Evolutionary conservation across 2,797 vertebrate genomes (phyloP).

Genomic region (Danio aesculapii): DNA sequence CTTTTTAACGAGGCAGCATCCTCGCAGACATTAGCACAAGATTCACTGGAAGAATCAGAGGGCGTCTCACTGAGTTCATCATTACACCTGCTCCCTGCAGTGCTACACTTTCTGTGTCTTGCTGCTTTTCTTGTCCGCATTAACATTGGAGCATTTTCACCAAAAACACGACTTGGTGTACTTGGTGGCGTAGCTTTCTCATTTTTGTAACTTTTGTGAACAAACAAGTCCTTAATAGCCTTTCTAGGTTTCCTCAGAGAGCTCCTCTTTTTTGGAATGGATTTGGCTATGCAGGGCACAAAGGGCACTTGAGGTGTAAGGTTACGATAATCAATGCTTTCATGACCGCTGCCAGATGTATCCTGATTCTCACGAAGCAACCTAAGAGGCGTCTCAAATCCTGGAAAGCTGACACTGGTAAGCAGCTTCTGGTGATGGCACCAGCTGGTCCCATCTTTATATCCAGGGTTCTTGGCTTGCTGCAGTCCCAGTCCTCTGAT

Average conservation of each 20-base stretch:
- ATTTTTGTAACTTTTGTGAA: slow-evolving; percentile 78
- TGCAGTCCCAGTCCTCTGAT: slow-evolving; percentile 55
- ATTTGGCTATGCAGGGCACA: slow-evolving; percentile 86
- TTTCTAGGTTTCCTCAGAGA: slow-evolving; percentile 84
- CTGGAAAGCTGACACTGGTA: slow-evolving; percentile 81
- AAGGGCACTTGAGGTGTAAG: slow-evolving; percentile 87
- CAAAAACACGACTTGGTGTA: slow-evolving; percentile 48
- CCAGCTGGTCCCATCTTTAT: slow-evolving; percentile 58
- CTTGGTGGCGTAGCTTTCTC: slow-evolving; percentile 64
- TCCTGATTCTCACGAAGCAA: slow-evolving; percentile 67
- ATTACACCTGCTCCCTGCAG: slow-evolving; percentile 66
- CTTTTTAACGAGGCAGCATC: slow-evolving; percentile 86
- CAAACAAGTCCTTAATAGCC: slow-evolving; percentile 82
- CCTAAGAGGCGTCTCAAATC: slow-evolving; percentile 67
- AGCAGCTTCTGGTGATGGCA: slow-evolving; percentile 70
- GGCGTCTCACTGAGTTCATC: slow-evolving; percentile 77
- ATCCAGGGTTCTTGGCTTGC: slow-evolving; percentile 50
- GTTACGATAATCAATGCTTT: slow-evolving; percentile 85
- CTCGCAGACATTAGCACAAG: slow-evolving; percentile 78
- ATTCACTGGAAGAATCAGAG: slow-evolving; percentile 80
- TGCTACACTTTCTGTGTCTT: slow-evolving; percentile 62
- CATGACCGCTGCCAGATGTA: slow-evolving; percentile 67
- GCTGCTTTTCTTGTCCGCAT: slow-evolving; percentile 65
- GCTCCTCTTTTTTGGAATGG: slow-evolving; percentile 85
- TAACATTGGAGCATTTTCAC: slow-evolving; percentile 50